These are phyloP conservation scores for Anthopleura sola DNA, from an alignment of 64 coral and sea anemone genomes.

Conservation along the genomic window DNA sequence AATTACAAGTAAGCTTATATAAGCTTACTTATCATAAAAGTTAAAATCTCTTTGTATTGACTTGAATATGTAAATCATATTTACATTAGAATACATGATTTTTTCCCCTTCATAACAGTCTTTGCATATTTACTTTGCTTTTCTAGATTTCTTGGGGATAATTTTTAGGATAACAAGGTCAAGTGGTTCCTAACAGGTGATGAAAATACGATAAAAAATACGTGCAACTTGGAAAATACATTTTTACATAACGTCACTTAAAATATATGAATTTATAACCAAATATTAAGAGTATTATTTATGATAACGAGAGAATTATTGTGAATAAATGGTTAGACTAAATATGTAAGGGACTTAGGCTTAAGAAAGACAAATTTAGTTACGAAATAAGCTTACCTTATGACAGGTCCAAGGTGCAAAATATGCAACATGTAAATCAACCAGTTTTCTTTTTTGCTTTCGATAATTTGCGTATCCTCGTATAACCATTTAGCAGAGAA, in stretches of 20 bases:
- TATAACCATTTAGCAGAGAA: slow-evolving; percentile 90
- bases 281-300: neutral
- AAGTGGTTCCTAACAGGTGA: too few species aligned
- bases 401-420: slow-evolving; percentile 60
- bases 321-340: neutral
- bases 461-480: slow-evolving; percentile 33
- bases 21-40: slow-evolving; percentile 10
- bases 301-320: neutral
- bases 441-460: slow-evolving; percentile 34
- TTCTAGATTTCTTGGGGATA: too few species aligned
- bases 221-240: too few species aligned
- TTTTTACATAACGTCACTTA: too few species aligned
- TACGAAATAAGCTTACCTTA: slow-evolving; percentile 49
- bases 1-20: slow-evolving; percentile 71
- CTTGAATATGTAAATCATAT: neutral
- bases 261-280: too few species aligned
- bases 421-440: slow-evolving; percentile 61
- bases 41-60: neutral
- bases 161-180: too few species aligned
- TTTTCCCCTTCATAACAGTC: too few species aligned
- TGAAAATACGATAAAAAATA: too few species aligned
- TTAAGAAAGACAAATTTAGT: too few species aligned
- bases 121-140: too few species aligned
- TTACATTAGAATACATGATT: too few species aligned
- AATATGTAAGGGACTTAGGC: neutral